Percentiles rank a stretch among this genome's conserved stretches.
These are phyloP conservation scores for Cantharis flavilabris DNA, from an alignment of 2,888 invertebrate species.

Conservation along the genomic window DNA sequence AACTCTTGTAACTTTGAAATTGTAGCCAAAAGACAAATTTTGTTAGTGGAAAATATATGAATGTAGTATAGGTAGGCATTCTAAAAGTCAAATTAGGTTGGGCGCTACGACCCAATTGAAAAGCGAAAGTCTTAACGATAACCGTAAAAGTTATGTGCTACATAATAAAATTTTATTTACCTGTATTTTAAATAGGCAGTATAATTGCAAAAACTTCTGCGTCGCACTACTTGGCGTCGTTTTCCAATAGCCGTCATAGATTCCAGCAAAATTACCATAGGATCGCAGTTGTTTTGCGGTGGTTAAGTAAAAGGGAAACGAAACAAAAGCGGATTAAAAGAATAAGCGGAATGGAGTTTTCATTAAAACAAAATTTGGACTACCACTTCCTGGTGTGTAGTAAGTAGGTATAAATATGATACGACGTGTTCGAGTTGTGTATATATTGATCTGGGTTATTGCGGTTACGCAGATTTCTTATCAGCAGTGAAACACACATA, in stretches of 20 bases:
- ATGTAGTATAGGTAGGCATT: too few relatives aligned
- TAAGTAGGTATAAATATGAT: background rate
- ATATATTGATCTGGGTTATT: conserved; percentile 28
- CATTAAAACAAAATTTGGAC: background rate
- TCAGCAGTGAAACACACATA: conserved; percentile 16
- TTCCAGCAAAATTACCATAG: conserved; percentile 20
- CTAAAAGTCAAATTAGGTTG: too few relatives aligned
- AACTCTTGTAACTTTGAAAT: too few relatives aligned
- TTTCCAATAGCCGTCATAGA: conserved; percentile 37
- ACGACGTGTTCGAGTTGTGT: conserved; percentile 14
- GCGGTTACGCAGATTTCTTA: conserved; percentile 32
- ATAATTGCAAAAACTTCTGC: conserved; percentile 39
- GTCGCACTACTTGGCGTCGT: conserved; percentile 38
- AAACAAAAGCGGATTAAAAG: background rate
- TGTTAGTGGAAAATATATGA: too few relatives aligned
- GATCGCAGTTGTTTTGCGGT: background rate
- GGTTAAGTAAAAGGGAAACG: background rate
- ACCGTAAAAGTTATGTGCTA: background rate
- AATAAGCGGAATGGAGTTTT: background rate
- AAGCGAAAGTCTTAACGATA: background rate
- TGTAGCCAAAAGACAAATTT: too few relatives aligned
- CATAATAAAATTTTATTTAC: conserved; percentile 18
- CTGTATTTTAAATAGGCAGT: conserved; percentile 33
- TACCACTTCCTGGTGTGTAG: background rate
- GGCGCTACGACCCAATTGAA: background rate